phyloP scores from a whole-genome alignment of 2,113 vertebrate genomes.

The Antidorcas marsupialis region DNA sequence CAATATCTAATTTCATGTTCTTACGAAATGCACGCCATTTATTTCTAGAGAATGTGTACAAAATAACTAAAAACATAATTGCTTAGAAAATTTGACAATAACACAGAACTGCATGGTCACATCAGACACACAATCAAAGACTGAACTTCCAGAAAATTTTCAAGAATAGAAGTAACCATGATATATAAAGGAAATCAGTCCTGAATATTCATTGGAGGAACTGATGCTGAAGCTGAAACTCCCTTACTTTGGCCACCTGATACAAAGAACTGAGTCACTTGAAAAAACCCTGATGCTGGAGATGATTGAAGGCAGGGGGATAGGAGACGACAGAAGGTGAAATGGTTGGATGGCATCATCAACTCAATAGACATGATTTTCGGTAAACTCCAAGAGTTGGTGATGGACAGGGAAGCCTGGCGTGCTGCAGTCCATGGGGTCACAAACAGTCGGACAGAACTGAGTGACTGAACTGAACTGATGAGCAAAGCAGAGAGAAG shows the following conservation, averaged over 20 bases:
- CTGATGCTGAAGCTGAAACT: not conserved
- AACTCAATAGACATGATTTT: not conserved
- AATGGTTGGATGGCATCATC: not conserved
- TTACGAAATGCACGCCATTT: not conserved
- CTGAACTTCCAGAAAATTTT: not conserved
- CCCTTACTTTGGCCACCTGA: not conserved
- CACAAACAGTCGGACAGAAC: accelerated
- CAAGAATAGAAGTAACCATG: not conserved
- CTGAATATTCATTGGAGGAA: not conserved
- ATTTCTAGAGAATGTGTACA: not conserved
- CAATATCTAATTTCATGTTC: not conserved
- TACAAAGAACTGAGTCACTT: not conserved
- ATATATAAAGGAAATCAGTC: not conserved
- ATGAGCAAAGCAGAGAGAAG: not conserved
- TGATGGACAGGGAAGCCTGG: not conserved
- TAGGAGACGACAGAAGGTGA: accelerated
- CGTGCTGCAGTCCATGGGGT: accelerated
- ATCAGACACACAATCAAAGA: not conserved
- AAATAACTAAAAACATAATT: not conserved
- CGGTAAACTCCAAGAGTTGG: not conserved
- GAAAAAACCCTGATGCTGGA: not conserved
- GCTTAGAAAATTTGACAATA: not conserved
- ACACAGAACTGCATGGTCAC: not conserved
- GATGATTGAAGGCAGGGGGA: not conserved
- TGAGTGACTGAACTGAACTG: not conserved